Evolutionary conservation across 2,113 vertebrate species (phyloP).

Genomic region (Reinhardtius hippoglossoides): DNA sequence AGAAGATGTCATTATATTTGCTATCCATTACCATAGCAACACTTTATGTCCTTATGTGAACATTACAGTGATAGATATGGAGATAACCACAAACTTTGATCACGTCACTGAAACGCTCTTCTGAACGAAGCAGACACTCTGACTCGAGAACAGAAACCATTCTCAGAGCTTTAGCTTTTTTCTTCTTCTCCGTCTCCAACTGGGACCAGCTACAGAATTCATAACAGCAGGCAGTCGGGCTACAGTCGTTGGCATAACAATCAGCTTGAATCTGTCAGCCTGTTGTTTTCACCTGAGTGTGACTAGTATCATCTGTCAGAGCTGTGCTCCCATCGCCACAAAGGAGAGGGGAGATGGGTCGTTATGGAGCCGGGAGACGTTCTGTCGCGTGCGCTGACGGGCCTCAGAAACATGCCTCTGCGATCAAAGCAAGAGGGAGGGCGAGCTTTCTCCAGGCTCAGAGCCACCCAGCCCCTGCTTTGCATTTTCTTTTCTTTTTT

Average conservation of each 20-base stretch:
- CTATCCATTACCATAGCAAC: background rate
- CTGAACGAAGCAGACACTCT: background rate
- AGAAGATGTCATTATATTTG: background rate
- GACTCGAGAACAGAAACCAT: background rate
- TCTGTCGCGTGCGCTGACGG: constrained; percentile 17
- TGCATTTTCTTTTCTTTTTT: background rate
- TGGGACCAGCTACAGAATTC: constrained; percentile 23
- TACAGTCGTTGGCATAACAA: constrained; percentile 16
- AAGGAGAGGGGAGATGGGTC: constrained; percentile 47
- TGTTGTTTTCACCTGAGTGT: constrained; percentile 64
- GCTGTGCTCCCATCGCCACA: constrained; percentile 55
- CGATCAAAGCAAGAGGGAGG: constrained; percentile 46
- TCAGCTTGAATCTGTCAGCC: constrained; percentile 55
- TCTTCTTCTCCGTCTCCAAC: background rate
- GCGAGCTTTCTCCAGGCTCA: background rate
- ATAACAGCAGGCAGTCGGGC: constrained; percentile 16
- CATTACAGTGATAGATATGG: background rate
- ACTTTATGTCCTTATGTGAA: background rate
- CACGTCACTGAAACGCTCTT: background rate
- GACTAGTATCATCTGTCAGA: constrained; percentile 62
- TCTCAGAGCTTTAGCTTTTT: background rate
- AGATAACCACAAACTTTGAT: constrained; percentile 7
- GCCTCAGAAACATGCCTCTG: constrained; percentile 39
- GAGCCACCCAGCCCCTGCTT: constrained; percentile 4
- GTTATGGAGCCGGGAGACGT: constrained; percentile 44